Evolutionary conservation across 1,140 invertebrate species (phyloP).

Genomic region (Micrasema longulum): DNA sequence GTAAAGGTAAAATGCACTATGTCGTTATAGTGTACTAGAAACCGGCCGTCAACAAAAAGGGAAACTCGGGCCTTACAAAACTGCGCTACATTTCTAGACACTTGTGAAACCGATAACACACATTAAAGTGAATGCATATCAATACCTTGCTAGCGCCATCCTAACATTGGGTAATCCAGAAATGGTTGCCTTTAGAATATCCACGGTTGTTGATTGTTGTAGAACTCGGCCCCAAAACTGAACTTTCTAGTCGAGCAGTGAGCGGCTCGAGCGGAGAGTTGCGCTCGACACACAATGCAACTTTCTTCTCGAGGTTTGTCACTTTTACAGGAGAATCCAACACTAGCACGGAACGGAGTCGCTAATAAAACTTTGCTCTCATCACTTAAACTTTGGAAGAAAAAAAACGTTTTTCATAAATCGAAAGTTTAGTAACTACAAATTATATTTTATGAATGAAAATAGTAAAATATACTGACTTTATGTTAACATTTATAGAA

Average conservation of each 20-base stretch:
- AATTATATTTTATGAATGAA: slow-evolving; percentile 8
- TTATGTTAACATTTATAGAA: slow-evolving; percentile 9
- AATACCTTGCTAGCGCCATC: slow-evolving; percentile 54
- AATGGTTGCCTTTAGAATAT: slow-evolving; percentile 53
- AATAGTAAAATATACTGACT: neutral
- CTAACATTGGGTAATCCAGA: slow-evolving; percentile 55
- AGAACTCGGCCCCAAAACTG: slow-evolving; percentile 29
- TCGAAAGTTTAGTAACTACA: neutral
- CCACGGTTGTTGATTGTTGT: slow-evolving; percentile 49
- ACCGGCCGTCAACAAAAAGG: slow-evolving; percentile 19
- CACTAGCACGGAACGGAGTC: slow-evolving; percentile 17
- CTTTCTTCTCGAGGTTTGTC: slow-evolving; percentile 30
- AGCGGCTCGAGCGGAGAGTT: slow-evolving; percentile 26
- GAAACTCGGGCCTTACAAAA: slow-evolving; percentile 21
- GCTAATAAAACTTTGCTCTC: slow-evolving; percentile 11
- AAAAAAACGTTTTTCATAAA: slow-evolving; percentile 3
- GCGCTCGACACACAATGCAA: slow-evolving; percentile 23
- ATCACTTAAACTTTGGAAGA: slow-evolving; percentile 13
- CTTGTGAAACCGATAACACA: neutral
- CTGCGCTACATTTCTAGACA: slow-evolving; percentile 6
- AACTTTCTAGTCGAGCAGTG: slow-evolving; percentile 31
- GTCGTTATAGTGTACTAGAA: slow-evolving; percentile 7
- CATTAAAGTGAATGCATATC: slow-evolving; percentile 7
- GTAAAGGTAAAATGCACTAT: neutral
- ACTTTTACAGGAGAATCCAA: slow-evolving; percentile 3